A percentile compares a stretch with the other conserved stretches of the same genome.
phyloP scores from a whole-genome alignment of 2,113 vertebrate species.

The Ivindomyrus marchei region DNA sequence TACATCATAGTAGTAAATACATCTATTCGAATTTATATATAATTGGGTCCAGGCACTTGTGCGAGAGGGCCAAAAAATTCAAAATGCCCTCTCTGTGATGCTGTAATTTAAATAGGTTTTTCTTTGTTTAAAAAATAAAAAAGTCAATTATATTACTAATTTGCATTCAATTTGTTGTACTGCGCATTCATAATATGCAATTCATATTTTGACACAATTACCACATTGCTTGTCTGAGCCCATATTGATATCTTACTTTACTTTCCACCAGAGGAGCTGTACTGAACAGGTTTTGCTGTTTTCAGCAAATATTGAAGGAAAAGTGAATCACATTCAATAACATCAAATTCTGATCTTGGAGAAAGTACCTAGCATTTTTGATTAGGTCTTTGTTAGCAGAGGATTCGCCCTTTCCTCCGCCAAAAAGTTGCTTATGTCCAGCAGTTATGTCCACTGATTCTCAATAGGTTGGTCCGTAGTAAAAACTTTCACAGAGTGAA shows the following conservation, averaged over 20 bases:
- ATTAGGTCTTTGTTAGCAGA: neutral
- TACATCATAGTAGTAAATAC: neutral
- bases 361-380: neutral
- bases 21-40: neutral
- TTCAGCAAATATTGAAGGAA: neutral
- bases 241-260: neutral
- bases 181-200: neutral
- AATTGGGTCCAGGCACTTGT: neutral
- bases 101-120: neutral
- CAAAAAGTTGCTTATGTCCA: neutral
- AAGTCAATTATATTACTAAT: neutral
- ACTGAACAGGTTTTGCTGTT: neutral
- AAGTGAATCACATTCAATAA: constrained; percentile 1
- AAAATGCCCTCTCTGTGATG: neutral
- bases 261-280: neutral
- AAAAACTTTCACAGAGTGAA: neutral
- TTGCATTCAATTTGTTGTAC: neutral
- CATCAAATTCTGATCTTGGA: neutral
- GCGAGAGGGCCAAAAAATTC: neutral
- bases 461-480: neutral
- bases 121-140: neutral
- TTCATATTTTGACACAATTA: neutral
- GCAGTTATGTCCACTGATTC: neutral
- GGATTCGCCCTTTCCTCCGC: neutral
- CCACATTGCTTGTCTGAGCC: neutral